Evolutionary conservation across 2,797 vertebrate genomes (phyloP), one percentile per base, ranked within the genome.

Genomic region (Sphaeramia orbicularis): DNA sequence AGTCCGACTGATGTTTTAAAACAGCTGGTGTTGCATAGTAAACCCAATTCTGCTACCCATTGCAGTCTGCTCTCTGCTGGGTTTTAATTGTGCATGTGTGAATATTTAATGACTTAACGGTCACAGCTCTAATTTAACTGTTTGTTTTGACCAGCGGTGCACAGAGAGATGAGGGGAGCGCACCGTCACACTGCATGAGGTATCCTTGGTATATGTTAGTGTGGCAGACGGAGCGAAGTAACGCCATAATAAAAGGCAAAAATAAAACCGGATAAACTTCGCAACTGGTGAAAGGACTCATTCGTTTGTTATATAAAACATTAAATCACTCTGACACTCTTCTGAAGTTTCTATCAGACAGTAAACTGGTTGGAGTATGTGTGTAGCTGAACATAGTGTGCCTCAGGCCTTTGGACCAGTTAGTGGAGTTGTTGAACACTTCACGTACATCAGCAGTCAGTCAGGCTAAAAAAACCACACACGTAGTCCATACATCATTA

Each of bases 281-380:
- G 16, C n/a, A 45, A 56, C n/a, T 1, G 9, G 10, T 41, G 8
- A 24, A 32, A 49, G 16, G 21, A 27, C 15, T 44, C n/a, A 49
- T 38, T 1, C 21, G 27, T 24, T n/a, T 74, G 1, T 47, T 12
- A 56, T 50, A 40, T 54, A 6, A 51, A 50, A 56, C 37, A 14
- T 47, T 10, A 4, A 6, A 16, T 57, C 11, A 24, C 16, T 3
- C 27, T 42, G 6, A 0, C 24, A 19, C 48, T 21, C 32, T 36
- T 47, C 16, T 21, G 11, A 37, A 51, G 13, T 30, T 27, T 19
- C 21, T 73, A 58, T 85, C 75, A 76, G 69, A 75, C 70, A 77
- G 76, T 54, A 78, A 78, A 53, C 54, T 63, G 61, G 24, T 19
- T 42, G 3, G 13, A 37, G 13, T 9, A 57, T 36, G 60, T 70